Conservation (phyloP, 2,888 invertebrate species). For the Drosophila parthenogenetica region DNA sequence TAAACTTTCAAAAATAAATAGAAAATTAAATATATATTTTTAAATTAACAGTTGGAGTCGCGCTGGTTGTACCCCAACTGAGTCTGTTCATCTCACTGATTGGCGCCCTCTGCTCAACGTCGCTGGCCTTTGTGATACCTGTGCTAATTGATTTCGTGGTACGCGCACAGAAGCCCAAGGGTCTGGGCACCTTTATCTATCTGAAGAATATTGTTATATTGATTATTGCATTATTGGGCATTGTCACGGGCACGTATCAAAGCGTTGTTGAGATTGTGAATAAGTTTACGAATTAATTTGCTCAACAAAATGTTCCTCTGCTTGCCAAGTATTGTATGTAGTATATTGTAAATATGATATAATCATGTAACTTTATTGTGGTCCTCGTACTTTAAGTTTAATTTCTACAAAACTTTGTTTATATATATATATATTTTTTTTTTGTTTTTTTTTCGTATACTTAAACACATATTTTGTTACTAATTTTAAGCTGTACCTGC, state of each 20-base stretch:
- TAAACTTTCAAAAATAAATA: neutral
- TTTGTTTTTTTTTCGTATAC: conserved; percentile 22
- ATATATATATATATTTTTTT: conserved; percentile 21
- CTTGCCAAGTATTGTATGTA: conserved; percentile 42
- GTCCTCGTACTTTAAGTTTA: conserved; percentile 55
- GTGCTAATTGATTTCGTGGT: conserved; percentile 93
- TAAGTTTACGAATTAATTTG: conserved; percentile 69
- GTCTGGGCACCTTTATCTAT: conserved; percentile 85
- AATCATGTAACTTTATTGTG: conserved; percentile 46
- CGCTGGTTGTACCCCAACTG: conserved; percentile 93
- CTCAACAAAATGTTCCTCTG: conserved; percentile 1
- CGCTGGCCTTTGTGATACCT: conserved; percentile 94
- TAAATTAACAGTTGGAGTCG: conserved; percentile 88
- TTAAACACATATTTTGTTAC: conserved; percentile 31
- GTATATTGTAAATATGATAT: conserved; percentile 60
- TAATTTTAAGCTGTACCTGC: conserved; percentile 49
- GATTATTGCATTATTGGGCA: conserved; percentile 89
- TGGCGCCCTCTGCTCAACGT: conserved; percentile 95
- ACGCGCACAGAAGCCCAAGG: conserved; percentile 87
- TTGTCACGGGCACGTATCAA: conserved; percentile 90
- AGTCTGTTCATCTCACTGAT: conserved; percentile 95
- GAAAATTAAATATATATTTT: neutral
- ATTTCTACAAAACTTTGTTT: conserved; percentile 19
- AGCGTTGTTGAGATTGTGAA: conserved; percentile 88
- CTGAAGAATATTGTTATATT: conserved; percentile 89